phyloP scores from a whole-genome alignment of 2,888 invertebrate species.

The Thymelicus sylvestris region DNA sequence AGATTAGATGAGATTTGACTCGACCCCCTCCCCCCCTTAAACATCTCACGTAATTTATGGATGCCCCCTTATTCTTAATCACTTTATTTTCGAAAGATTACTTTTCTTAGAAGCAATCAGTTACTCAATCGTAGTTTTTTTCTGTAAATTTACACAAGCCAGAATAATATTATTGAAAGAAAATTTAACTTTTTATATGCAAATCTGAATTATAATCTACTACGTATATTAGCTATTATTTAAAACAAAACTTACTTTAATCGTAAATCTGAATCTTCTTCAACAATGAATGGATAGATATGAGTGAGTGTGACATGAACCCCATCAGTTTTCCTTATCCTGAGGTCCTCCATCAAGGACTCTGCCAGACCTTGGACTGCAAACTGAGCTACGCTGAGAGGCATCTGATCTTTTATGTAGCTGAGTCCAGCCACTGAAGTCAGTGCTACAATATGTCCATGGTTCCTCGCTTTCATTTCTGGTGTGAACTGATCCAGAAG shows the following conservation, averaged over 20 bases:
- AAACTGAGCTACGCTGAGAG: constrained; percentile 87
- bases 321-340: constrained; percentile 81
- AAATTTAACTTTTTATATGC: too few relatives aligned
- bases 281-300: constrained; percentile 86
- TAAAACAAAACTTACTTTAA: constrained; percentile 68
- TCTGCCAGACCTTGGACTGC: constrained; percentile 87
- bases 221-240: too few relatives aligned
- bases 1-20: too few relatives aligned
- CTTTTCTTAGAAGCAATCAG: too few relatives aligned
- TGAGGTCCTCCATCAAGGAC: constrained; percentile 85
- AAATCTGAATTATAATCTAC: too few relatives aligned
- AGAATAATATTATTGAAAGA: too few relatives aligned
- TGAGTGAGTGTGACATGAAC: constrained; percentile 86
- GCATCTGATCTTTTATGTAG: constrained; percentile 84
- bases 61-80: too few relatives aligned
- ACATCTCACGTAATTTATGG: too few relatives aligned
- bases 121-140: too few relatives aligned
- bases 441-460: constrained; percentile 86
- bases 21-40: too few relatives aligned
- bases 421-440: constrained; percentile 87
- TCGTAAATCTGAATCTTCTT: constrained; percentile 82
- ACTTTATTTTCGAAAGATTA: too few relatives aligned
- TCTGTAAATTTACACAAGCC: too few relatives aligned
- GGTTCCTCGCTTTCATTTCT: constrained; percentile 83
- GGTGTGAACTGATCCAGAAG: constrained; percentile 85